These are phyloP conservation scores for Synanceia verrucosa DNA, from an alignment of 2,797 vertebrate species.

Conservation along the genomic window DNA sequence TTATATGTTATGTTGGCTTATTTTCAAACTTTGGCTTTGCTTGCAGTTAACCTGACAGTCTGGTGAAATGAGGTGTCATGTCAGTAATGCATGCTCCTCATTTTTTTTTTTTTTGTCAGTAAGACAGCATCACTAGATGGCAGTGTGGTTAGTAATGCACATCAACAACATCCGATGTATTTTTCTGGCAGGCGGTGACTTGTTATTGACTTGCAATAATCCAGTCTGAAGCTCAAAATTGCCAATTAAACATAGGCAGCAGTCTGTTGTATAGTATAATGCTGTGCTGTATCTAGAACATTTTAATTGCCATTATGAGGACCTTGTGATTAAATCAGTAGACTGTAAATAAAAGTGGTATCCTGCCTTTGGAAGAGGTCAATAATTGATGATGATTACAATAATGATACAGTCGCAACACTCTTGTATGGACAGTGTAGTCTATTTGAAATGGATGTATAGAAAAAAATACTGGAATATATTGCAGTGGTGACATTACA, in stretches of 20 bases:
- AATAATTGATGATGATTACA: background rate
- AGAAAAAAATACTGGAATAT: background rate
- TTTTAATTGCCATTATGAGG: background rate
- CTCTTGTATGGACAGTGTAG: background rate
- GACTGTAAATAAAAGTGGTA: background rate
- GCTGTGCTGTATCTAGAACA: background rate
- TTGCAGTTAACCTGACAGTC: background rate
- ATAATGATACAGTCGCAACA: background rate
- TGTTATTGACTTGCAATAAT: slow-evolving; percentile 1
- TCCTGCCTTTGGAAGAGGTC: background rate
- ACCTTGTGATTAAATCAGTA: background rate
- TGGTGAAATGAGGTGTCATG: background rate
- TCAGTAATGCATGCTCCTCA: background rate
- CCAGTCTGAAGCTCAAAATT: background rate
- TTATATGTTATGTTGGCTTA: background rate
- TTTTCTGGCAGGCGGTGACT: background rate
- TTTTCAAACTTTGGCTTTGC: background rate
- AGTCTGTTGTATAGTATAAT: background rate
- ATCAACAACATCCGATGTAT: background rate
- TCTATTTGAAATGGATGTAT: background rate
- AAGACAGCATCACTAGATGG: slow-evolving; percentile 59
- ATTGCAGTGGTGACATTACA: background rate
- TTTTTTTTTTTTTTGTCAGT: slow-evolving; percentile 3
- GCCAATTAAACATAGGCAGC: background rate
- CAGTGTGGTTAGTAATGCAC: slow-evolving; percentile 41